Base-by-base conservation (phyloP, 2,113 vertebrate genomes). In the Coptodon bakossiorum region DNA sequence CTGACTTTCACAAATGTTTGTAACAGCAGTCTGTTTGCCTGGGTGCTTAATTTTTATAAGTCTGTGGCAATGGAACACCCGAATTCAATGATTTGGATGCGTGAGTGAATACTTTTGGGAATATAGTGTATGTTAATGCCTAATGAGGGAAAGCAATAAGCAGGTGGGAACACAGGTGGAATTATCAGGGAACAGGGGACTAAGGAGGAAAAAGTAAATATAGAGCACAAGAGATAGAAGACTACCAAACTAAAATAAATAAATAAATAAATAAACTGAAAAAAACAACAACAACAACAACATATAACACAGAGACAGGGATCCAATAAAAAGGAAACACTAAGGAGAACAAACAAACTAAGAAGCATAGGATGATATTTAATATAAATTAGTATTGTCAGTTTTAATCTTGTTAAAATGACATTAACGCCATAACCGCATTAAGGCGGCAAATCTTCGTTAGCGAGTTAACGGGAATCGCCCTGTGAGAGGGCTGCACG, bases 251-350 rank as follows among this genome's bases (percentile, higher is more conserved):
- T 57, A 57, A 27, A 54, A 54, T n/a, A 24, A 54, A 6, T 2
- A 2, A 7, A 2, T 4, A 24, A n/a, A 0, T 29, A 13, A 0
- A 56, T 27, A 14, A 2, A 57, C 0, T 14, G 6, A 13, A 14
- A 14, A 54, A 54, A 57, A 2, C n/a, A 22, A 22, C 22, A 22
- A 22, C 22, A 22, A 22, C 22, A 22, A 22, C 22, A 22, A 22
- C 4, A 14, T 7, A 27, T 57, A 8, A 56, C 11, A 57, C 24
- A 57, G 24, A 57, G 54, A 27, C 6, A 14, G 22, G 9, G 24
- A 27, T 27, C 54, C 54, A 57, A 14, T 27, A 56, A 56, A 56
- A 54, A 50, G 40, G n/a, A 56, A 24, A 3, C n/a, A 24, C 53
- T 54, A 13, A 3, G n/a, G 2, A 54, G 53, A 52, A n/a, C 50